These are phyloP conservation scores for Polymixis lichenea DNA, from an alignment of 2,888 invertebrate species.

Conservation along the genomic window DNA sequence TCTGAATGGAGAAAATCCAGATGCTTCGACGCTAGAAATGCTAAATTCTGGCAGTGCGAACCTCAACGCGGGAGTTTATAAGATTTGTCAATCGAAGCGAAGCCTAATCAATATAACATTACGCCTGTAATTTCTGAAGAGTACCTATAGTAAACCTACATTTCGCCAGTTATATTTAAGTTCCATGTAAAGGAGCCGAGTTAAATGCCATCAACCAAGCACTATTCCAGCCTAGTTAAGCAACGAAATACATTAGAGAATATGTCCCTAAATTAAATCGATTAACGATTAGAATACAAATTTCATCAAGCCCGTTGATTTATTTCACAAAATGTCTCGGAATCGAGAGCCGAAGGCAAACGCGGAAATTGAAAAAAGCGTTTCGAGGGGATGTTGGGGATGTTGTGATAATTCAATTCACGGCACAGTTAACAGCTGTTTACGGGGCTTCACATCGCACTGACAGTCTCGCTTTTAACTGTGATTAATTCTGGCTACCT, in stretches of 20 bases:
- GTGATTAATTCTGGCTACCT: constrained; percentile 62
- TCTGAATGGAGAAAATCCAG: not conserved
- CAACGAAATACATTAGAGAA: not conserved
- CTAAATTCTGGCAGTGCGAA: not conserved
- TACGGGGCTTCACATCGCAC: constrained; percentile 64
- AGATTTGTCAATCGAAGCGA: not conserved
- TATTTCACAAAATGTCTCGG: constrained; percentile 52
- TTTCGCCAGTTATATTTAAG: too few relatives aligned
- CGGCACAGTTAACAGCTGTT: constrained; percentile 70
- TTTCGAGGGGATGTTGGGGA: constrained; percentile 63
- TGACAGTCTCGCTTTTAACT: constrained; percentile 58
- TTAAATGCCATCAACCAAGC: too few relatives aligned
- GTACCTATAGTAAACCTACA: too few relatives aligned
- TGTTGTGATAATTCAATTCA: constrained; percentile 74
- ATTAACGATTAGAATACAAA: constrained; percentile 44
- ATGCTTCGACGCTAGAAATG: not conserved
- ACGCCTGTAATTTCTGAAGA: too few relatives aligned
- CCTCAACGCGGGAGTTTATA: not conserved
- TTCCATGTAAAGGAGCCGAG: too few relatives aligned
- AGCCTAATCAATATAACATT: not conserved
- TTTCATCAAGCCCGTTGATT: constrained; percentile 49
- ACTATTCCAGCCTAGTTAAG: too few relatives aligned
- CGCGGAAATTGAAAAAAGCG: constrained; percentile 74
- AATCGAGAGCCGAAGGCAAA: constrained; percentile 51
- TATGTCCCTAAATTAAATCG: constrained; percentile 15